Evolutionary conservation across 2,797 vertebrate species (phyloP).

Genomic region (Poeciliopsis turneri): DNA sequence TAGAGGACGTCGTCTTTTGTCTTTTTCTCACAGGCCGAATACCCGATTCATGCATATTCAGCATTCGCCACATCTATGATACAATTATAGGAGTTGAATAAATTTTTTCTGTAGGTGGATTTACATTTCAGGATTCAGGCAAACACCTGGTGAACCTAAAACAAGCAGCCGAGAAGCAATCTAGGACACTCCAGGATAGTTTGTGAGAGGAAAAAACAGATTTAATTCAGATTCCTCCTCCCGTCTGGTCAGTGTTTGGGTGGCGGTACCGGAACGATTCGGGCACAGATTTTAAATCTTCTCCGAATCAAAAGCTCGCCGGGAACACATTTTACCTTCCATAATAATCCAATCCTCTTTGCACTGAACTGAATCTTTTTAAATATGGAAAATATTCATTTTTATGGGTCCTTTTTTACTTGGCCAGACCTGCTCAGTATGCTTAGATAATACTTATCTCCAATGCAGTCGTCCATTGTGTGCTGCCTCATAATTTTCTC

Average conservation of each 20-base stretch:
- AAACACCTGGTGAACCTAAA: not conserved
- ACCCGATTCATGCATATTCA: slow-evolving; percentile 4
- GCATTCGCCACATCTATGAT: slow-evolving; percentile 13
- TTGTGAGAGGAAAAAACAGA: not conserved
- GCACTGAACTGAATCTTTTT: slow-evolving; percentile 15
- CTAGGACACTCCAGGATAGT: not conserved
- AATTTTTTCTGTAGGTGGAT: not conserved
- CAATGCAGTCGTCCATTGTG: slow-evolving; percentile 28
- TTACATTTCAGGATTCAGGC: slow-evolving; percentile 10
- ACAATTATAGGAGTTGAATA: slow-evolving; percentile 10
- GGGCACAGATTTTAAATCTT: slow-evolving; percentile 4
- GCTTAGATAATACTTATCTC: slow-evolving; percentile 37
- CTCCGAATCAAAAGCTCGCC: slow-evolving; percentile 2
- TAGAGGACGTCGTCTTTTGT: slow-evolving; percentile 7
- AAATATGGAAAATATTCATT: not conserved
- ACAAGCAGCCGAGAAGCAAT: not conserved
- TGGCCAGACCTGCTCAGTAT: slow-evolving; percentile 21
- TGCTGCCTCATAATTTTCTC: slow-evolving; percentile 34
- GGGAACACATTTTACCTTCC: slow-evolving; percentile 17
- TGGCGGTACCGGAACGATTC: not conserved
- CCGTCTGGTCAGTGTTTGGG: not conserved
- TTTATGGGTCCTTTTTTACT: slow-evolving; percentile 10
- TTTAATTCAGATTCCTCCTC: slow-evolving; percentile 9
- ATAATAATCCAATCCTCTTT: slow-evolving; percentile 20
- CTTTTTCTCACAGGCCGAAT: slow-evolving; percentile 20